phyloP scores from a whole-genome alignment of 2,113 vertebrate species.

The Limanda limanda region DNA sequence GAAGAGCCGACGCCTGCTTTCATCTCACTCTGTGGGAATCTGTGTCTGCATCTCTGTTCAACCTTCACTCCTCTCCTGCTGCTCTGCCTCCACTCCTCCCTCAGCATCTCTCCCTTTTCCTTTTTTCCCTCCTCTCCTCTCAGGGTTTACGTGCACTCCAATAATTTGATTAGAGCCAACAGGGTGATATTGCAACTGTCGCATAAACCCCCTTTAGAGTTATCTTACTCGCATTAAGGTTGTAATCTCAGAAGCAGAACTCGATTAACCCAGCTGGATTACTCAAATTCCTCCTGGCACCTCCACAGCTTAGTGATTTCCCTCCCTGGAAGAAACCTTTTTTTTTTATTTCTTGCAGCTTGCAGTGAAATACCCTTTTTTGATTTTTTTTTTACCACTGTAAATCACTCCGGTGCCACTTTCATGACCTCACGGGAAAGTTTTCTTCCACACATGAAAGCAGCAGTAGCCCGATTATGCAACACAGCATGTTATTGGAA shows the following conservation, averaged over 20 bases:
- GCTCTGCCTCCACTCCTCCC: too few relatives aligned
- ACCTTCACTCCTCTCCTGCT: too few relatives aligned
- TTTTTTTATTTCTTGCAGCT: neutral
- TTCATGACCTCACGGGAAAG: neutral
- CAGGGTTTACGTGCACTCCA: constrained; percentile 16
- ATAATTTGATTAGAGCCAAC: constrained; percentile 36
- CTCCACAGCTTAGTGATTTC: constrained; percentile 12
- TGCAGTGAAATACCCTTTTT: neutral
- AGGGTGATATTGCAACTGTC: constrained; percentile 30
- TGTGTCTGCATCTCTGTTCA: too few relatives aligned
- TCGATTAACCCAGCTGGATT: constrained; percentile 51
- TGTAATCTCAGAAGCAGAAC: constrained; percentile 45
- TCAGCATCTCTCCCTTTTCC: neutral
- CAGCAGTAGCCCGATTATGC: too few relatives aligned
- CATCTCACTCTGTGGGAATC: too few relatives aligned
- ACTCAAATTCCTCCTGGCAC: constrained; percentile 41
- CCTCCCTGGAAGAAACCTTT: neutral
- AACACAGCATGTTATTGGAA: neutral
- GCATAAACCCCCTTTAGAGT: constrained; percentile 33
- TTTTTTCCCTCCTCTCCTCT: neutral
- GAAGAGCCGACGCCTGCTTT: too few relatives aligned
- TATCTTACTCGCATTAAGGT: constrained; percentile 37
- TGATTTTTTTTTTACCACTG: neutral
- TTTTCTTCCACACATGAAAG: neutral
- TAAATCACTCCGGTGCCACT: neutral